Evolutionary conservation across 1,140 invertebrate genomes (phyloP).

Genomic region (Caenorhabditis remanei): DNA sequence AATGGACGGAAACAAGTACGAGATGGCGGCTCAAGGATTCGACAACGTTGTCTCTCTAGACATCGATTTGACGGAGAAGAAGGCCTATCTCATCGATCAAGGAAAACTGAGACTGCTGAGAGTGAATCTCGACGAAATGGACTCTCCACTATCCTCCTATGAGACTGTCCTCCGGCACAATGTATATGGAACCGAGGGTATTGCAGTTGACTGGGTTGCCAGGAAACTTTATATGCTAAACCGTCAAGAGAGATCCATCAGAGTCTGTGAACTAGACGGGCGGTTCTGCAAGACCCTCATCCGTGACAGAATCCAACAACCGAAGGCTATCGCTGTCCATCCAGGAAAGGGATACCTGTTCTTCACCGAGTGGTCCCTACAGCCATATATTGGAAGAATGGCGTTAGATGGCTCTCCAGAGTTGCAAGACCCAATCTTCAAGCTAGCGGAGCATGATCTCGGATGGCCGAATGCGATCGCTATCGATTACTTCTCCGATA

Average conservation of each 20-base stretch:
- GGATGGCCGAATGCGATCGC: slow-evolving; percentile 98
- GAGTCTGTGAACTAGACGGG: slow-evolving; percentile 91
- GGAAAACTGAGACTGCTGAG: slow-evolving; percentile 88
- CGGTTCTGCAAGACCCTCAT: slow-evolving; percentile 89
- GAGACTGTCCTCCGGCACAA: slow-evolving; percentile 92
- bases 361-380: slow-evolving; percentile 86
- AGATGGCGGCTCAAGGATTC: slow-evolving; percentile 91
- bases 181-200: slow-evolving; percentile 89
- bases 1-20: slow-evolving; percentile 87
- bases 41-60: slow-evolving; percentile 96
- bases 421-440: slow-evolving; percentile 82
- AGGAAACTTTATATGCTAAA: slow-evolving; percentile 98
- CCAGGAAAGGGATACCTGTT: slow-evolving; percentile 93
- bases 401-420: slow-evolving; percentile 96
- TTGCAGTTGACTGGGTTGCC: slow-evolving; percentile 95
- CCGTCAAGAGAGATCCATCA: slow-evolving; percentile 91
- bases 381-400: slow-evolving; percentile 96
- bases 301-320: slow-evolving; percentile 88
- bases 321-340: slow-evolving; percentile 90
- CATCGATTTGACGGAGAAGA: slow-evolving; percentile 87
- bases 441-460: slow-evolving; percentile 86
- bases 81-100: slow-evolving; percentile 91
- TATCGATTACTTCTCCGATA: slow-evolving; percentile 93
- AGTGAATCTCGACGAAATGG: slow-evolving; percentile 82
- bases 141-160: slow-evolving; percentile 82